Evolutionary conservation across 2,888 invertebrate species (phyloP), one percentile per base, ranked within the genome.

Genomic region (Chelonus formosanus): DNA sequence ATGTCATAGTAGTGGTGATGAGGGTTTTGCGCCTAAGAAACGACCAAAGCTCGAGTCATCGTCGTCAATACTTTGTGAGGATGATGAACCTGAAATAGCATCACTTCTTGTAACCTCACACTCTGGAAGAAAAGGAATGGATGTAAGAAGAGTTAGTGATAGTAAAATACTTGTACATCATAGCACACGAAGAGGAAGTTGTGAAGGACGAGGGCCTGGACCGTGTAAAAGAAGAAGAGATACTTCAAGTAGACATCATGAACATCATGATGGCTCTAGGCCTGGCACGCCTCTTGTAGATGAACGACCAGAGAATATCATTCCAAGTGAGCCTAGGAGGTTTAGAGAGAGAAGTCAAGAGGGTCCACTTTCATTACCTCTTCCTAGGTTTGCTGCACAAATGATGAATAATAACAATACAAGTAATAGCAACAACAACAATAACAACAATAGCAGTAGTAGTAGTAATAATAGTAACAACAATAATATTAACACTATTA

Each of bases 201-300:
- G 83, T 71, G 83, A 84, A 53, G 80, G 78, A 2, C 74, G 82
- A 3, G 80, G 78, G 4, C 78, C 80, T 0, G 80, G 77, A 47
- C 82, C 82, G 20, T 83, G 84, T 67, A 84, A 84, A 67, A 75
- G 84, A n/a, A 75, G 84, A 8, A 77, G 84, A 3, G 83, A 84
- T 62, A 74, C 78, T 31, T 73, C 78, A 31, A 80, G 82, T 70
- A 84, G 84, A 70, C 87, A 87, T 73, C 87, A 87, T 78, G 87
- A 87, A 74, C 88, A 81, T 83, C 85, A 83, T 63, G 84, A 84
- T 40, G 92, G 92, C 70, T 93, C 93, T 7, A 87, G 95, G 65
- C 94, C 94, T 3, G 95, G 95, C 56, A 95, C 95, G 8, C 94
- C 94, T 2, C 85, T 94, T 63, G 92, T 92, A 76, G 94, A 94